Percentiles rank a stretch among this genome's conserved stretches.
phyloP scores from a whole-genome alignment of 2,113 vertebrate genomes.

The Nothoprocta perdicaria region DNA sequence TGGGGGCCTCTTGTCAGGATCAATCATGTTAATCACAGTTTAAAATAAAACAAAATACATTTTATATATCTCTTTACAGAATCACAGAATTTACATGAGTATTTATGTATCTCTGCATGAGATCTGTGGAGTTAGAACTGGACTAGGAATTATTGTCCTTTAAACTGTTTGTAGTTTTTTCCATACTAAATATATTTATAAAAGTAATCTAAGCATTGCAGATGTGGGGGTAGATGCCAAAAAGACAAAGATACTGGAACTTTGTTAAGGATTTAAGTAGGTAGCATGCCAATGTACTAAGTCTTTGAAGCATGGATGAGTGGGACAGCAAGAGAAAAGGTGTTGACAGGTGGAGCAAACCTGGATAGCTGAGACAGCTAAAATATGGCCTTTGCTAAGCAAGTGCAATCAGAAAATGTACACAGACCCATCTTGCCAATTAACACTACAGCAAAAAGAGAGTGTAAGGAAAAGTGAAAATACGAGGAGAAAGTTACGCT shows the following conservation, averaged over 20 bases:
- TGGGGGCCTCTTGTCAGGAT: neutral
- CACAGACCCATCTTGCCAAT: neutral
- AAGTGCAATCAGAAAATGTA: neutral
- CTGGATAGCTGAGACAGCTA: neutral
- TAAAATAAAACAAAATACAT: neutral
- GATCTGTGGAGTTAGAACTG: neutral
- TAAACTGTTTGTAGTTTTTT: neutral
- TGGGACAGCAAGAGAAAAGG: neutral
- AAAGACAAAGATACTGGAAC: neutral
- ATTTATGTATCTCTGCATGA: too few relatives aligned
- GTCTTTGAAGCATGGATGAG: neutral
- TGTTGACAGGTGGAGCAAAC: neutral
- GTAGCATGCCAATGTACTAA: neutral
- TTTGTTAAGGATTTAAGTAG: neutral
- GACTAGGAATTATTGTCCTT: neutral
- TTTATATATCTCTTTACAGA: neutral
- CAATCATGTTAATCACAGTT: neutral
- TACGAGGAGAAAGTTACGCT: neutral
- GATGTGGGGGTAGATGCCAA: neutral
- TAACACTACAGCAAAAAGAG: neutral
- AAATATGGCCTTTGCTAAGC: conserved; percentile 2
- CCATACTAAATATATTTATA: neutral
- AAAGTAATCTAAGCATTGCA: neutral
- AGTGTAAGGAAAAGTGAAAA: neutral
- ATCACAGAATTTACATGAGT: too few relatives aligned